Base-by-base conservation (phyloP, 2,113 vertebrate genomes). In the Ophiodon elongatus region DNA sequence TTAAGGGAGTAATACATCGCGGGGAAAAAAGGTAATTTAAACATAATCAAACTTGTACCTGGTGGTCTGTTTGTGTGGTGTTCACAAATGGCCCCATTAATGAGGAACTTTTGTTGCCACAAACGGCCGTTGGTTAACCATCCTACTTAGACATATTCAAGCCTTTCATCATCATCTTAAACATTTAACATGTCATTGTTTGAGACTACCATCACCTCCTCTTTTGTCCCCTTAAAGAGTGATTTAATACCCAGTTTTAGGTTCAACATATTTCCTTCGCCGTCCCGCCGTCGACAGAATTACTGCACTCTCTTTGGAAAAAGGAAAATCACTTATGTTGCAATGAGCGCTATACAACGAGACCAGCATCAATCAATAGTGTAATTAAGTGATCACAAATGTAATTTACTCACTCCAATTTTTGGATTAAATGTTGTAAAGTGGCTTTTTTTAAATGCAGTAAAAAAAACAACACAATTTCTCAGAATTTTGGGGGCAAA, bases 141-240 rank as follows among this genome's bases (percentile, higher is more conserved):
- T 33, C 10, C 1, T 45, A 17, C 27, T 11, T 23, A 0, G 33
- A 31, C 37, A 3, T 73, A 5, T 43, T 23, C 31, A 45, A 45
- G 19, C 56, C 37, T 60, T 39, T 57, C 33, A 57, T 73, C 57
- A 56, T 73, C 54, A 59, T 23, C 14, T 37, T 39, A 72, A 72
- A 39, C 14, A 39, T 57, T 19, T 14, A 6, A 25, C 14, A 21
- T 37, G 31, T 56, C 31, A 54, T 71, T 71, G 27, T 10, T 17
- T 29, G 2, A 56, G 17, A 43, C 8, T 23, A 31, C 3, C 41
- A 50, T 50, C 19, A 19, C 19, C 19, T 50, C 5, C 17, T 50
- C 45, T 4, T 45, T 45, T 15, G 15, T 45, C 47, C 47, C 17
- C 45, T 50, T 50, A 43, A 64, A 35, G 9, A 39, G 23, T 10